A percentile compares a stretch with the other conserved stretches of the same genome.
Evolutionary conservation across 1,140 invertebrate genomes (phyloP).

Genomic region (Aphelinus certus): DNA sequence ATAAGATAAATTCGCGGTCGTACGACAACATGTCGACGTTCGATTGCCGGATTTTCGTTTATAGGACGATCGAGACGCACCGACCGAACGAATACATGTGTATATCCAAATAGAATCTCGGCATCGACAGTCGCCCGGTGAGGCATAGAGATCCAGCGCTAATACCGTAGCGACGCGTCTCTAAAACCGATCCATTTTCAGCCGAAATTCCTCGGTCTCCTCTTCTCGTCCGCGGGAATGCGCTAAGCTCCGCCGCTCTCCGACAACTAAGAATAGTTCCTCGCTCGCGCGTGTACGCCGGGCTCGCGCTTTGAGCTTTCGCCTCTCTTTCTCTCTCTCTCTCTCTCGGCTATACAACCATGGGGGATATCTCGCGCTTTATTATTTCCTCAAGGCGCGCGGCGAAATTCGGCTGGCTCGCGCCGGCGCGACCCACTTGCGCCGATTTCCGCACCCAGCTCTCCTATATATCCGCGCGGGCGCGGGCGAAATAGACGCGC

Average conservation of each 20-base stretch:
- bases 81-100: too few species aligned
- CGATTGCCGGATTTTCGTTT: too few species aligned
- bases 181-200: not conserved
- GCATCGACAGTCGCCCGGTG: not conserved
- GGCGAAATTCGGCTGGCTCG: not conserved
- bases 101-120: too few species aligned
- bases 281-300: not conserved
- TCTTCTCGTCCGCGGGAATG: not conserved
- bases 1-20: too few species aligned
- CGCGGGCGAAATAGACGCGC: too few species aligned
- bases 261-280: slow-evolving; percentile 2
- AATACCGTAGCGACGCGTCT: too few species aligned
- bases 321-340: not conserved
- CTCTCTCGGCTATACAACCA: not conserved
- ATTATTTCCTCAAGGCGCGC: not conserved
- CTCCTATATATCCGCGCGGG: too few species aligned
- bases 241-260: not conserved
- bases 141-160: not conserved
- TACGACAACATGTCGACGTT: too few species aligned
- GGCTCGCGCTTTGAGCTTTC: not conserved
- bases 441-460: too few species aligned
- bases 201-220: not conserved
- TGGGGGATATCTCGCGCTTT: not conserved
- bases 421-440: slow-evolving; percentile 1
- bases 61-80: too few species aligned